A percentile compares a stretch with the other conserved stretches of the same genome.
Evolutionary conservation across 2,113 vertebrate genomes (phyloP).

Genomic region (Emydocephalus ijimae): DNA sequence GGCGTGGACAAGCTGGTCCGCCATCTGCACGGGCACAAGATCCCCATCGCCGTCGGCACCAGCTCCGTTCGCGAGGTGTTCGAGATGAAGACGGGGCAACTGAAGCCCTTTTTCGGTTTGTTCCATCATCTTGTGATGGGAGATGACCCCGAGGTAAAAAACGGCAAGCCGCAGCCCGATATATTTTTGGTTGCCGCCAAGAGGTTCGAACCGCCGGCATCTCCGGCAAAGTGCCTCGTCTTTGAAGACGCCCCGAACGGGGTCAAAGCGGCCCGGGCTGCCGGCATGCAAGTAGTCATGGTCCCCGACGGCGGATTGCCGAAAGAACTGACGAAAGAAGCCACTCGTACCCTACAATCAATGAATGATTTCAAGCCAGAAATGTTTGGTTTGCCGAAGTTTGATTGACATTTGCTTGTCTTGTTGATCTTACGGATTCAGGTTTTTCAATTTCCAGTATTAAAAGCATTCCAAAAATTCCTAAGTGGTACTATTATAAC

Average conservation of each 20-base stretch:
- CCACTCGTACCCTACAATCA: constrained; percentile 77
- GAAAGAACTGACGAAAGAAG: constrained; percentile 66
- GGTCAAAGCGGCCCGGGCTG: constrained; percentile 76
- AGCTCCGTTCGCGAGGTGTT: constrained; percentile 76
- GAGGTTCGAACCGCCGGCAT: constrained; percentile 75
- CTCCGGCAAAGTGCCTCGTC: constrained; percentile 82
- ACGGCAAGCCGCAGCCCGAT: constrained; percentile 83
- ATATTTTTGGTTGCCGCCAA: constrained; percentile 82
- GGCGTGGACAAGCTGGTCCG: constrained; percentile 79
- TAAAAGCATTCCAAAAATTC: background rate
- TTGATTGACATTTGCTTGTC: constrained; percentile 48
- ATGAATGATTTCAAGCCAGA: constrained; percentile 84
- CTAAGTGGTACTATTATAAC: background rate
- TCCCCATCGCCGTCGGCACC: constrained; percentile 84
- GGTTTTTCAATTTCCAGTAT: background rate
- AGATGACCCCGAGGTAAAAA: constrained; percentile 82
- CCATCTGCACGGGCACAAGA: constrained; percentile 76
- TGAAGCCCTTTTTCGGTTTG: constrained; percentile 76
- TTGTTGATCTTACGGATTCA: background rate
- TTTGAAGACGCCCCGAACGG: constrained; percentile 91
- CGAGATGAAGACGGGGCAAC: constrained; percentile 74
- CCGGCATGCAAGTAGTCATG: constrained; percentile 93
- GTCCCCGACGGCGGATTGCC: constrained; percentile 81
- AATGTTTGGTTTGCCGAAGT: constrained; percentile 83
- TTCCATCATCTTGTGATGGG: constrained; percentile 85